Conservation (phyloP, 1,140 invertebrate species). For the Penaeus indicus region DNA sequence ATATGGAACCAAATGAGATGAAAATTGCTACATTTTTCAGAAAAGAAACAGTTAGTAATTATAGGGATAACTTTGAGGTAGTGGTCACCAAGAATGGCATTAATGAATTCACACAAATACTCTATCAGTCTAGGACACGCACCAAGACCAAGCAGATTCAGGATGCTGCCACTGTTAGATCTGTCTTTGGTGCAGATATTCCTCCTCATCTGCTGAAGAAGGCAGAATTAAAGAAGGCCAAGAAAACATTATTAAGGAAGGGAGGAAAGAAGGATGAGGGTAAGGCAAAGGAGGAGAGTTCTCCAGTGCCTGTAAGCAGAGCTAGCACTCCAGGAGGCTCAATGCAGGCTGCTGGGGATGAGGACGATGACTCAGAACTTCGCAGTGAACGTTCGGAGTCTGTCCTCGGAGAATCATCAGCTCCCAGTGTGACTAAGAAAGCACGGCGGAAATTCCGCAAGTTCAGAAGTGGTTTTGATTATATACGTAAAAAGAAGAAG, state of each 20-base stretch:
- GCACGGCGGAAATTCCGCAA: conserved; percentile 72
- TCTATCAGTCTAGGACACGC: conserved; percentile 81
- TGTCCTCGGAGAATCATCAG: conserved; percentile 50
- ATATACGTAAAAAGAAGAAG: conserved; percentile 89
- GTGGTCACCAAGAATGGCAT: conserved; percentile 73
- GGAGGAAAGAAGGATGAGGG: conserved; percentile 66
- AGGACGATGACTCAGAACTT: conserved; percentile 70
- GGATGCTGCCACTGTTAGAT: conserved; percentile 79
- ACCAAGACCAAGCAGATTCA: conserved; percentile 83
- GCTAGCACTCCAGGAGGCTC: conserved; percentile 58
- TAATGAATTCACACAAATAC: conserved; percentile 79
- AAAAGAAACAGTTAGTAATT: conserved; percentile 79
- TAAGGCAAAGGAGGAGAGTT: conserved; percentile 55
- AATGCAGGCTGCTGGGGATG: conserved; percentile 70
- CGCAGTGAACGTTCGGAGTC: conserved; percentile 59
- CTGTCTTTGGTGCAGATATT: conserved; percentile 67
- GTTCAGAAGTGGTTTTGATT: conserved; percentile 85
- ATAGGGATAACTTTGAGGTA: conserved; percentile 79
- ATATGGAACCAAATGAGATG: conserved; percentile 52
- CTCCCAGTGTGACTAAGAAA: conserved; percentile 44
- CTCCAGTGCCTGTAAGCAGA: conserved; percentile 33
- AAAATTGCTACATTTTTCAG: conserved; percentile 72
- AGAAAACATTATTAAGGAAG: conserved; percentile 62
- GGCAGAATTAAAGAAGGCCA: conserved; percentile 48
- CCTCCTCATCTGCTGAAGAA: conserved; percentile 50